A percentile compares a stretch with the other conserved stretches of the same genome.
These are phyloP conservation scores for Choloepus didactylus DNA, from an alignment of 2,797 vertebrate genomes.

Conservation along the genomic window DNA sequence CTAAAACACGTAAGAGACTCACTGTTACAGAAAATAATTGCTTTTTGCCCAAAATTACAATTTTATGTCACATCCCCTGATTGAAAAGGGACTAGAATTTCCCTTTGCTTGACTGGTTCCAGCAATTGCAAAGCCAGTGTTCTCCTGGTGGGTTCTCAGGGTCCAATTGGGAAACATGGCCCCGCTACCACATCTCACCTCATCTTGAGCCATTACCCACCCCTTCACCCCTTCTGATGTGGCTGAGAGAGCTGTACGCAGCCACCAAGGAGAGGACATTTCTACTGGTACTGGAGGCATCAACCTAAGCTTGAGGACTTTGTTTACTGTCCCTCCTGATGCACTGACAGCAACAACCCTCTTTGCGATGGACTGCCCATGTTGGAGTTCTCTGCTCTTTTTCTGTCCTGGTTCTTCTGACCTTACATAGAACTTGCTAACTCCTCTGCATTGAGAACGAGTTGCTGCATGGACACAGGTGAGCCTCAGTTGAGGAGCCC, in stretches of 20 bases:
- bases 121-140: neutral
- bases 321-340: neutral
- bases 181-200: neutral
- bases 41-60: neutral
- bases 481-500: neutral
- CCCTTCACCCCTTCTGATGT: neutral
- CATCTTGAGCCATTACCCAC: neutral
- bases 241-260: neutral
- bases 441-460: neutral
- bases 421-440: neutral
- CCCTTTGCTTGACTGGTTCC: neutral
- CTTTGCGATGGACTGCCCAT: neutral
- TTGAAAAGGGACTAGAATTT: neutral
- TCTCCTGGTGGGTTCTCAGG: neutral
- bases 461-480: neutral
- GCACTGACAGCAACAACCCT: neutral
- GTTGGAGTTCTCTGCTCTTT: conserved; percentile 23
- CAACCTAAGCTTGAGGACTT: neutral
- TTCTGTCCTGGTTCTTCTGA: neutral
- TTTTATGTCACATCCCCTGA: neutral
- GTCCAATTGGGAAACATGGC: neutral
- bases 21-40: neutral
- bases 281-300: neutral
- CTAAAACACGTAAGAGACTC: neutral
- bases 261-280: neutral